Evolutionary conservation across 2,888 invertebrate genomes (phyloP), one percentile per base, ranked within the genome.

Genomic region (Oscheius onirici): DNA sequence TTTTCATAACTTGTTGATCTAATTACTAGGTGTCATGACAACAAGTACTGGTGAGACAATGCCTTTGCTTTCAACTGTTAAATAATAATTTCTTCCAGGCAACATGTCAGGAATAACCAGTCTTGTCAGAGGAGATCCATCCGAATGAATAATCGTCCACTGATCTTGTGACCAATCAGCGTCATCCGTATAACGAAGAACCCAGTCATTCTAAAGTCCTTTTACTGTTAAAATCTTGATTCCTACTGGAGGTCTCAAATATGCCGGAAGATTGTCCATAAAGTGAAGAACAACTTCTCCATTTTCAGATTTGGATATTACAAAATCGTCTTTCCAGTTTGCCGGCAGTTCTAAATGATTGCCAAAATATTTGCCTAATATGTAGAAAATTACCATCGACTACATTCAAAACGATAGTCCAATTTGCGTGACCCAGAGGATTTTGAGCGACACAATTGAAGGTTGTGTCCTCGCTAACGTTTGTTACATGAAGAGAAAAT

Each of bases 361-460:
- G 10, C 20, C 13, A 3, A 15, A 17, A 46, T 1, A 1, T 6
- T 34, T 17, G 11, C 3, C 11, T 43, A 1, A n/a, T 13, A 5
- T 54, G 2, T 8, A 11, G 5, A 3, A 54, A 58, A 57, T 51
- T 43, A 80, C 80, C 73, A 13, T 81, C 78, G 26, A 83, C 74
- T 58, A 82, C 68, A 26, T 84, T 81, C 6, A 86, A 78, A 34
- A 79, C 66, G 46, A 86, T 87, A 1, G 86, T 86, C 86, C 86
- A 87, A 44, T 86, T 86, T n/a, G 86, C 86, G 6, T 75, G 75
- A 49, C 86, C 86, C 28, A 86, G 75, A 13, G 86, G 85, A 72
- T 86, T 86, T 58, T 84, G 82, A 1, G 86, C 86, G 6, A 86
- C 74, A 71, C 86, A 86, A 57, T 83, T 82, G 79, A 86, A 86